These are phyloP conservation scores for Pollenia griseotomentosa DNA, from an alignment of 2,888 invertebrate genomes.

Conservation along the genomic window DNA sequence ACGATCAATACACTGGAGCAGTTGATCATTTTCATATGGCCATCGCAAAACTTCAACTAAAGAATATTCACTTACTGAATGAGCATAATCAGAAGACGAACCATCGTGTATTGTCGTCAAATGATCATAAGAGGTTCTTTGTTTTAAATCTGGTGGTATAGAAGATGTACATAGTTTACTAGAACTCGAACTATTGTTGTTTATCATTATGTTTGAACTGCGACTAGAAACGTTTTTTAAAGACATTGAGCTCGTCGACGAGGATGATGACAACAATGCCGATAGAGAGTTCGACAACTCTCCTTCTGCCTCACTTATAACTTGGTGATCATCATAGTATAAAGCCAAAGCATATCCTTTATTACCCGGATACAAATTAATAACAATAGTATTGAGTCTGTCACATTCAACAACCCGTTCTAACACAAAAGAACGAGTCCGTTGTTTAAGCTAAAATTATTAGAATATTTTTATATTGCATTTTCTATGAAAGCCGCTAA, in stretches of 20 bases:
- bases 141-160: conserved; percentile 72
- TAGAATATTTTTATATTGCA: conserved; percentile 1
- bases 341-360: conserved; percentile 91
- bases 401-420: conserved; percentile 94
- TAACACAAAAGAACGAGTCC: conserved; percentile 89
- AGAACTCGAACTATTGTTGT: conserved; percentile 70
- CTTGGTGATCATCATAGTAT: conserved; percentile 83
- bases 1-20: conserved; percentile 94
- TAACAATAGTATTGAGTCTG: conserved; percentile 93
- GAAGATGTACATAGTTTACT: conserved; percentile 73
- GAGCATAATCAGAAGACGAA: conserved; percentile 33
- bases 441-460: conserved; percentile 81
- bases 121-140: conserved; percentile 50
- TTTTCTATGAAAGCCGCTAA: no score
- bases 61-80: conserved; percentile 85
- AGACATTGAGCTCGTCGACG: conserved; percentile 68
- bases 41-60: conserved; percentile 91
- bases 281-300: conserved; percentile 50
- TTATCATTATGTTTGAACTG: conserved; percentile 62
- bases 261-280: conserved; percentile 60
- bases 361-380: conserved; percentile 96
- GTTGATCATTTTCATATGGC: conserved; percentile 95
- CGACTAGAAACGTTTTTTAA: conserved; percentile 75
- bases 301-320: conserved; percentile 74
- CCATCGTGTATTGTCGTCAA: conserved; percentile 43